Evolutionary conservation across 1,140 invertebrate genomes (phyloP).

Genomic region (Mamestra configurata): DNA sequence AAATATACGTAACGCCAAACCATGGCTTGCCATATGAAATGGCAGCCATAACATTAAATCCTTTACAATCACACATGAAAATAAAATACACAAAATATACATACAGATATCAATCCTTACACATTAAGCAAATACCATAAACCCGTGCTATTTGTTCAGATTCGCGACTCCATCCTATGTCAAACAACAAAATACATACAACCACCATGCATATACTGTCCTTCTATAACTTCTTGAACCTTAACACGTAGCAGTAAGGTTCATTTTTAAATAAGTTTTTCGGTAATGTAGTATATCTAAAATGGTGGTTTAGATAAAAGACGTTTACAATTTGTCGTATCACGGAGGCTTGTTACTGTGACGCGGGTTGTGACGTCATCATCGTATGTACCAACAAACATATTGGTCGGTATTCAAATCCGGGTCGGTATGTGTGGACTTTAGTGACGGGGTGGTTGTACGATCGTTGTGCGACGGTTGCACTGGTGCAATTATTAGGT

Average conservation of each 20-base stretch:
- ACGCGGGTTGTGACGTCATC: slow-evolving; percentile 42
- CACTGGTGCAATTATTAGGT: neutral
- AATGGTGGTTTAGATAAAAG: slow-evolving; percentile 46
- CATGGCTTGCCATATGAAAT: no score
- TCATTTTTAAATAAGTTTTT: neutral
- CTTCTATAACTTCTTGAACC: neutral
- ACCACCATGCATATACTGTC: slow-evolving; percentile 8
- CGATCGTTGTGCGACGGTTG: neutral
- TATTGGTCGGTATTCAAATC: slow-evolving; percentile 43
- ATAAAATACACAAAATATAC: neutral
- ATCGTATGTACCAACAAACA: slow-evolving; percentile 46
- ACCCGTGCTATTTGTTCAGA: slow-evolving; percentile 39
- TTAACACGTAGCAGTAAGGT: neutral
- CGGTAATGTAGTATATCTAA: neutral
- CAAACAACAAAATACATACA: slow-evolving; percentile 43
- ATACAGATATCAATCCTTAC: neutral
- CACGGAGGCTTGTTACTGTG: slow-evolving; percentile 49
- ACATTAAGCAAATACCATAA: slow-evolving; percentile 32
- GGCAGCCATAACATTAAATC: no score
- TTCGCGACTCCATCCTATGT: slow-evolving; percentile 50
- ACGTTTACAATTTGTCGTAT: slow-evolving; percentile 51
- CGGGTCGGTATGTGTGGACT: neutral
- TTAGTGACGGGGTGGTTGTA: neutral
- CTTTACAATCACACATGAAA: neutral
- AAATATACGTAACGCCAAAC: no score